Evolutionary conservation across 2,113 vertebrate species (phyloP).

Genomic region (Xyrauchen texanus): DNA sequence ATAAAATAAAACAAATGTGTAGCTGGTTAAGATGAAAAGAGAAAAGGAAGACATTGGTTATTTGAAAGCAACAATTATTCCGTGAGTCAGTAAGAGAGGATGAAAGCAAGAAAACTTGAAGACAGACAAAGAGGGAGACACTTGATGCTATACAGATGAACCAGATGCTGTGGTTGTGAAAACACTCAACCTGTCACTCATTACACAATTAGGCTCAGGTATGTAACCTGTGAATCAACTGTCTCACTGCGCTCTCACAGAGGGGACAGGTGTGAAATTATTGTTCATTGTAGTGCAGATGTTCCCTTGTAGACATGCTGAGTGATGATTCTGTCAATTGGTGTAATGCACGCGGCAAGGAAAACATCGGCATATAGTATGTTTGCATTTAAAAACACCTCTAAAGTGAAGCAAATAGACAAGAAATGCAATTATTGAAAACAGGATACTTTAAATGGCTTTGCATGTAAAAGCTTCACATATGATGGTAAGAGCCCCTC

Average conservation of each 20-base stretch:
- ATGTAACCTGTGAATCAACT: not conserved
- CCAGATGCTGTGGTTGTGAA: not conserved
- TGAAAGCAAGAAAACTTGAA: not conserved
- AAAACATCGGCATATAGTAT: not conserved
- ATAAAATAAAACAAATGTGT: too few species aligned
- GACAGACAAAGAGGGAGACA: not conserved
- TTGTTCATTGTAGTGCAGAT: not conserved
- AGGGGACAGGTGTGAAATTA: not conserved
- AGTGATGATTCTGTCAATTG: not conserved
- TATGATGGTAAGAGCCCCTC: not conserved
- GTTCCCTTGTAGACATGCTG: not conserved
- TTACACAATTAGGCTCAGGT: not conserved
- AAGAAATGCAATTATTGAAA: too few species aligned
- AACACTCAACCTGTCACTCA: slow-evolving; percentile 7
- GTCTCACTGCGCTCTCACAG: not conserved
- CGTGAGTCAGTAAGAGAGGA: slow-evolving; percentile 13
- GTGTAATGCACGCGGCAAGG: not conserved
- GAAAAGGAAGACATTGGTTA: too few species aligned
- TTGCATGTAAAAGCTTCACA: not conserved
- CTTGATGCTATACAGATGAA: not conserved
- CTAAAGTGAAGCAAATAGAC: not conserved
- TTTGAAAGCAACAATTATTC: not conserved
- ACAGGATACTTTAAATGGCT: not conserved
- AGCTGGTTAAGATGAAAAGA: too few species aligned
- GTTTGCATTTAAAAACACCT: not conserved